These are phyloP conservation scores for Drosophila eohydei DNA, from an alignment of 2,888 invertebrate genomes.

Conservation along the genomic window DNA sequence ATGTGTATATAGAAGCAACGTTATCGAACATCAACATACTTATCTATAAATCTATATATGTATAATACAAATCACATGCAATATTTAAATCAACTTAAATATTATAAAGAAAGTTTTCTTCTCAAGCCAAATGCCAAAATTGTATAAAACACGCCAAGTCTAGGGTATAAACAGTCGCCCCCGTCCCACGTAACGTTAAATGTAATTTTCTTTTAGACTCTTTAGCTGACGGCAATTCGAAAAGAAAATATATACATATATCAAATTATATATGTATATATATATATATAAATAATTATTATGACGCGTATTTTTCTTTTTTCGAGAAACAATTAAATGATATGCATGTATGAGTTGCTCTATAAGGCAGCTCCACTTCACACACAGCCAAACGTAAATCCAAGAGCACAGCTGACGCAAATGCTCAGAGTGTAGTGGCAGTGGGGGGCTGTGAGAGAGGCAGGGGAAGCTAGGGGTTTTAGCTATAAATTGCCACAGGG, in stretches of 20 bases:
- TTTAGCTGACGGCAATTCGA: constrained; percentile 29
- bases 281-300: constrained; percentile 31
- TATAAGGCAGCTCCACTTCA: constrained; percentile 51
- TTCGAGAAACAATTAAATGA: constrained; percentile 71
- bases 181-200: constrained; percentile 7
- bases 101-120: background rate
- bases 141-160: background rate
- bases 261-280: constrained; percentile 4
- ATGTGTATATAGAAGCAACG: background rate
- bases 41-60: background rate
- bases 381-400: constrained; percentile 37
- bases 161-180: constrained; percentile 14
- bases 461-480: background rate
- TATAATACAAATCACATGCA: background rate
- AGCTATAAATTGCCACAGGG: constrained; percentile 52
- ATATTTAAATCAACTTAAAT: background rate
- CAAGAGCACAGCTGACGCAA: constrained; percentile 73
- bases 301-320: constrained; percentile 32
- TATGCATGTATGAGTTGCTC: constrained; percentile 34
- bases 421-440: constrained; percentile 20
- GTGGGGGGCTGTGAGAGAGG: background rate
- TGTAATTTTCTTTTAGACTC: constrained; percentile 25
- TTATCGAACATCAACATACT: background rate
- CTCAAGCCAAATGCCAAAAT: background rate
- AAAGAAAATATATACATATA: constrained; percentile 22